Base-by-base conservation (phyloP, 2,113 vertebrate species). In the Pangasianodon hypophthalmus region DNA sequence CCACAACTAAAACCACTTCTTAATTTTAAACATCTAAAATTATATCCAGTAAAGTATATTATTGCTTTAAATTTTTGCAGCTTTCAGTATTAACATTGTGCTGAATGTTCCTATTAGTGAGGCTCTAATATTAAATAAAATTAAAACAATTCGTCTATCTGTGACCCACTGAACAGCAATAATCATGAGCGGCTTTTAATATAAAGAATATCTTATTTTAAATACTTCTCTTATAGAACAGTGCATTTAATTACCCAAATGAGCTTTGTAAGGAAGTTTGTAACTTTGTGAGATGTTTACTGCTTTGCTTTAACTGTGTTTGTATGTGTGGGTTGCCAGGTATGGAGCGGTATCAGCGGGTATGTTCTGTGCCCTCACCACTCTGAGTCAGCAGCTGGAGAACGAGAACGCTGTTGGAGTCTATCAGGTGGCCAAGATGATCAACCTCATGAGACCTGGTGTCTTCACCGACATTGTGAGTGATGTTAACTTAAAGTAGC, bases 361-460 rank as follows among this genome's bases (percentile, higher is more conserved):
- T 93, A 97, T 96, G 90, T 92, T 98, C 2, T 98, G 97, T 93
- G 97, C 96, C 92, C 97, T 98, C 88, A 97, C 96, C 92, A 97
- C 97, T 90, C 94, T 98, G 93, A 97, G 97, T 87, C 97, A 98
- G 94, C 97, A 98, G 91, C 94, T 98, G 92, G 97, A 98, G 95
- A 97, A 96, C 37, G 97, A 98, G 94, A 97, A 97, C 44, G 97
- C 96, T 44, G 97, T 98, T 54, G 97, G 97, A 92, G 97, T 98
- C 91, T 98, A 97, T 95, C 97, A 98, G 95, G 97, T 98, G 95
- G 97, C 97, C 94, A 98, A 98, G 95, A 98, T 98, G 97, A 98
- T 97, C 93, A 98, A 98, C 95, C 96, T 98, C 16, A 98, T 98
- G 97, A 95, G 97, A 93, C 97, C 97, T 90, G 97, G 97, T 90